These are phyloP conservation scores for Osmerus eperlanus DNA, from an alignment of 2,113 vertebrate genomes.

Conservation along the genomic window DNA sequence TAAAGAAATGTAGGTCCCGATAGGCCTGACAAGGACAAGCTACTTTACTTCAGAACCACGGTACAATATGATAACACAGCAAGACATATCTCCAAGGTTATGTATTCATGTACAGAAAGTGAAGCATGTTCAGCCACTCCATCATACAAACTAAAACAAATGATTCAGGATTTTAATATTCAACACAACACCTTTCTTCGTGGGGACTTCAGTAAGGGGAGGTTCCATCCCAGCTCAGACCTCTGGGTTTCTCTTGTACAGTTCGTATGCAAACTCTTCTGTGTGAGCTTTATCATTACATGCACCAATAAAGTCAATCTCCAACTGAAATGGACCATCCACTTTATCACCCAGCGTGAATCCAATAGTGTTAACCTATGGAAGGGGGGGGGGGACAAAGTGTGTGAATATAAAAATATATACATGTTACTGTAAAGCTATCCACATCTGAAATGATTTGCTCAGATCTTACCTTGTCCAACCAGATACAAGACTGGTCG, in stretches of 20 bases:
- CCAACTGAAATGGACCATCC: constrained; percentile 88
- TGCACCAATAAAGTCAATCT: constrained; percentile 89
- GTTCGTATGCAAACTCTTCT: constrained; percentile 90
- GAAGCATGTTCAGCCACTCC: no score
- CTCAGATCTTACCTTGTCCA: constrained; percentile 80
- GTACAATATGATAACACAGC: no score
- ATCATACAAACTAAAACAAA: no score
- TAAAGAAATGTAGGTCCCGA: neutral
- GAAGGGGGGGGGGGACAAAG: constrained; percentile 22
- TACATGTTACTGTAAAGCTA: neutral
- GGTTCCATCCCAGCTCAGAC: constrained; percentile 22
- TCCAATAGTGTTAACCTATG: constrained; percentile 83
- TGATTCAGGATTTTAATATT: no score
- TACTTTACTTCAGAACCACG: no score
- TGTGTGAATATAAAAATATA: neutral
- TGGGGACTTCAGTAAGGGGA: neutral
- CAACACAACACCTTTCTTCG: no score
- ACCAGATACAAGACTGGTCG: constrained; percentile 74
- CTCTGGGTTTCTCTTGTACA: constrained; percentile 74
- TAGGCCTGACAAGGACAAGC: no score
- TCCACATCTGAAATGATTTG: constrained; percentile 17
- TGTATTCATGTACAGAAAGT: no score
- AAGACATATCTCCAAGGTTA: no score
- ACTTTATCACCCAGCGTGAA: constrained; percentile 90
- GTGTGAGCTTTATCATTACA: constrained; percentile 81